Evolutionary conservation across 2,113 vertebrate genomes (phyloP).

Genomic region (Siniperca chuatsi): DNA sequence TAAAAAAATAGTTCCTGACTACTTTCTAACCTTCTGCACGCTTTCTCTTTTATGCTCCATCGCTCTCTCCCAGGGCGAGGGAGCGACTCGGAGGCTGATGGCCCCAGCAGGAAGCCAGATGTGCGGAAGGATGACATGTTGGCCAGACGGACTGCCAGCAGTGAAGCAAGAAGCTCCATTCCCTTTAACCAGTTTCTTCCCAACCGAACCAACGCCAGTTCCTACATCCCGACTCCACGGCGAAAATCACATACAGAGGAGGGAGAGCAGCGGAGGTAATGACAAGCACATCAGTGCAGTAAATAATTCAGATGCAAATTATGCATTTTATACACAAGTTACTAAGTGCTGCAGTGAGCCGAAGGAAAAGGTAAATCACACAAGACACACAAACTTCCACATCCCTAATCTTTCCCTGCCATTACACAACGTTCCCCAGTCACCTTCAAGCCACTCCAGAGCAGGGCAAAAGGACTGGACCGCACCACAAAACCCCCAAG

Average conservation of each 20-base stretch:
- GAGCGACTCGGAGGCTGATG: conserved; percentile 92
- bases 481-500: conserved; percentile 62
- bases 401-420: conserved; percentile 25
- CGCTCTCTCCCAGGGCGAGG: conserved; percentile 87
- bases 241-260: conserved; percentile 91
- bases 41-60: conserved; percentile 7
- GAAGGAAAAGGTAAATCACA: conserved; percentile 32
- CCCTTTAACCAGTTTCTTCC: conserved; percentile 99
- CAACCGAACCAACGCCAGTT: conserved; percentile 93
- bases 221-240: conserved; percentile 89
- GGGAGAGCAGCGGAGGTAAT: conserved; percentile 92
- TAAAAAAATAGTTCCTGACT: conserved; percentile 1
- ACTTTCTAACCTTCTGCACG: conserved; percentile 9
- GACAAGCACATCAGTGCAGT: conserved; percentile 78
- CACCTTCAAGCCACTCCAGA: conserved; percentile 86
- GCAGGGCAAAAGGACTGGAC: conserved; percentile 66
- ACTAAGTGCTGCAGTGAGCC: not conserved
- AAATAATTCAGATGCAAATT: not conserved
- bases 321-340: not conserved
- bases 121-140: conserved; percentile 98
- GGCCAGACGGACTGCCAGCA: conserved; percentile 89
- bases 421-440: conserved; percentile 80
- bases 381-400: conserved; percentile 17
- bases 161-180: conserved; percentile 90
- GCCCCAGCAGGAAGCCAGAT: conserved; percentile 92